These are phyloP conservation scores for Neolamprologus toae DNA, from an alignment of 2,113 vertebrate genomes.

Conservation along the genomic window DNA sequence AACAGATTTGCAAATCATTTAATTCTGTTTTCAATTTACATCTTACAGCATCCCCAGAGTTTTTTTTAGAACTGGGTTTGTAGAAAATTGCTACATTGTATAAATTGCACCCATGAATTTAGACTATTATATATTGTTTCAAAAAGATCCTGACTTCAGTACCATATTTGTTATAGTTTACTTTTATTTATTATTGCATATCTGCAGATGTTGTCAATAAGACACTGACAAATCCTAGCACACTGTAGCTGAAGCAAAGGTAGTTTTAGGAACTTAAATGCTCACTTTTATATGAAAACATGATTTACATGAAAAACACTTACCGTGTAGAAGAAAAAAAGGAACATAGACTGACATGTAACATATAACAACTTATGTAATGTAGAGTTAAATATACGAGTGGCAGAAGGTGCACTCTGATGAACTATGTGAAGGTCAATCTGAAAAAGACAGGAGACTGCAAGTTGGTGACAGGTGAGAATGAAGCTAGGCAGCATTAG, in stretches of 20 bases:
- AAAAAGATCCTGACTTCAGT: neutral
- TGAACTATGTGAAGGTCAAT: neutral
- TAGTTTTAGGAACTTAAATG: neutral
- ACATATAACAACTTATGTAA: neutral
- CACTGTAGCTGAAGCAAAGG: neutral
- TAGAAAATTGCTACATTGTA: neutral
- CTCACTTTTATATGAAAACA: neutral
- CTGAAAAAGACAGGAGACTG: neutral
- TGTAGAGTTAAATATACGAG: neutral
- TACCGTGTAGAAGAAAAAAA: neutral
- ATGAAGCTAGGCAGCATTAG: accelerated
- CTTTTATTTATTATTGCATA: neutral
- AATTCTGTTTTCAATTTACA: neutral
- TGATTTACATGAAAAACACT: neutral
- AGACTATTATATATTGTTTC: neutral
- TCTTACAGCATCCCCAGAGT: neutral
- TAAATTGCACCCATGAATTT: neutral
- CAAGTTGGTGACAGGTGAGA: neutral
- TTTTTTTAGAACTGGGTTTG: neutral
- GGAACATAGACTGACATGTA: neutral
- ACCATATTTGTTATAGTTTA: neutral
- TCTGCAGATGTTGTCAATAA: neutral
- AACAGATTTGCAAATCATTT: neutral
- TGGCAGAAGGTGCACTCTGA: neutral
- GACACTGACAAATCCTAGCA: neutral